A percentile compares a stretch with the other conserved stretches of the same genome.
These are phyloP conservation scores for Meghimatium bilineatum DNA, from an alignment of 2,888 invertebrate genomes.

Conservation along the genomic window DNA sequence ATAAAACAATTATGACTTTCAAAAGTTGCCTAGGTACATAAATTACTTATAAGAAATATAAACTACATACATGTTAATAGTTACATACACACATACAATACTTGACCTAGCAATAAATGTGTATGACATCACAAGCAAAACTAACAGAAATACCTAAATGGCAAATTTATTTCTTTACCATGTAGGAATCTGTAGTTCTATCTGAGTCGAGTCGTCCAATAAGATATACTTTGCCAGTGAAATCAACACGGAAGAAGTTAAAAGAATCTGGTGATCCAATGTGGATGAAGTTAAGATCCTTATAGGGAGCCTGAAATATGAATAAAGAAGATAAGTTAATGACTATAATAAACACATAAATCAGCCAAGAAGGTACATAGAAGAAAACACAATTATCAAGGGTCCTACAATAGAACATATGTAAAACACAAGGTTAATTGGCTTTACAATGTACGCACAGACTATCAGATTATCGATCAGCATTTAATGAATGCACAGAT, in stretches of 20 bases:
- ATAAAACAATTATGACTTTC: too few relatives aligned
- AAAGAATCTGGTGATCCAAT: background rate
- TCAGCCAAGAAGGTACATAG: background rate
- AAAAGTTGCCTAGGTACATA: background rate
- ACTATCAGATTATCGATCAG: too few relatives aligned
- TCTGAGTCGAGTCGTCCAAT: slow-evolving; percentile 14
- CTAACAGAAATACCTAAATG: background rate
- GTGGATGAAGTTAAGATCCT: slow-evolving; percentile 15
- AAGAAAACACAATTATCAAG: background rate
- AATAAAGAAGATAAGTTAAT: background rate
- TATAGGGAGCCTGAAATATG: slow-evolving; percentile 32
- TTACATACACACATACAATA: background rate
- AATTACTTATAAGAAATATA: background rate
- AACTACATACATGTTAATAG: background rate
- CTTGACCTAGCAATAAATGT: background rate
- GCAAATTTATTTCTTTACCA: slow-evolving; percentile 27
- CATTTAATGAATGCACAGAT: too few relatives aligned
- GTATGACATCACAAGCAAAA: background rate
- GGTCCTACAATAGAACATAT: too few relatives aligned
- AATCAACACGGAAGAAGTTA: slow-evolving; percentile 23
- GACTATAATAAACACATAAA: background rate
- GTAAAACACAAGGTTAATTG: too few relatives aligned
- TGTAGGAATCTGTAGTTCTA: slow-evolving; percentile 34
- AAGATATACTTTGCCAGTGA: slow-evolving; percentile 32
- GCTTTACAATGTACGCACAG: too few relatives aligned